phyloP scores from a whole-genome alignment of 2,797 vertebrate species.

The Valencia hispanica region DNA sequence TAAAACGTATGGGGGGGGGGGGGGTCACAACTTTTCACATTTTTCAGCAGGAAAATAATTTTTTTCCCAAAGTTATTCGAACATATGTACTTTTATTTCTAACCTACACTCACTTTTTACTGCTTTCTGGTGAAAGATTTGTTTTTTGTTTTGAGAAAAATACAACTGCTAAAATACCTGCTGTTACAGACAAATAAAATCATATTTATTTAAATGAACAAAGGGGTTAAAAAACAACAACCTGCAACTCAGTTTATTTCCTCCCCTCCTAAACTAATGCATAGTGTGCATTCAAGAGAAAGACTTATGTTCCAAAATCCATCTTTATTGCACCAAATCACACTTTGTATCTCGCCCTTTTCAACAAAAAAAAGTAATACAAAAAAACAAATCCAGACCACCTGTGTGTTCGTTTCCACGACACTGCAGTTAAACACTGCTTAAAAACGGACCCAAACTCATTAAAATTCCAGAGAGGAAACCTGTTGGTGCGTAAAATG shows the following conservation, averaged over 20 bases:
- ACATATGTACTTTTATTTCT: too few relatives aligned
- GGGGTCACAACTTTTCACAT: too few relatives aligned
- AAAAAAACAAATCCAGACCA: background rate
- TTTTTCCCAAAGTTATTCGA: too few relatives aligned
- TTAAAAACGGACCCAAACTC: background rate
- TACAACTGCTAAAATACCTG: background rate
- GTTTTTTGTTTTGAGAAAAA: background rate
- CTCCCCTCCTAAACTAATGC: background rate
- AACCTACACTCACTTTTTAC: background rate
- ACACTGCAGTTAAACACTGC: background rate
- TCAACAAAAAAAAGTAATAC: background rate
- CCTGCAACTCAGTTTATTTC: background rate
- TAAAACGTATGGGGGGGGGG: too few relatives aligned
- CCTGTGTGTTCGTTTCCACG: background rate
- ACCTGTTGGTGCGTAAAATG: slow-evolving; percentile 3
- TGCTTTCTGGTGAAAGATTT: background rate
- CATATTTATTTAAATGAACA: background rate
- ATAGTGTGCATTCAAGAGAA: background rate
- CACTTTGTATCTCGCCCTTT: background rate
- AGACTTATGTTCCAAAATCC: background rate
- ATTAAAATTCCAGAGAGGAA: slow-evolving; percentile 5
- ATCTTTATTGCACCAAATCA: background rate
- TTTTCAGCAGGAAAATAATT: too few relatives aligned
- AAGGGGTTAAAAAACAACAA: background rate
- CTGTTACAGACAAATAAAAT: background rate